Base-by-base conservation (phyloP, 2,888 invertebrate genomes). In the Timema cristinae region DNA sequence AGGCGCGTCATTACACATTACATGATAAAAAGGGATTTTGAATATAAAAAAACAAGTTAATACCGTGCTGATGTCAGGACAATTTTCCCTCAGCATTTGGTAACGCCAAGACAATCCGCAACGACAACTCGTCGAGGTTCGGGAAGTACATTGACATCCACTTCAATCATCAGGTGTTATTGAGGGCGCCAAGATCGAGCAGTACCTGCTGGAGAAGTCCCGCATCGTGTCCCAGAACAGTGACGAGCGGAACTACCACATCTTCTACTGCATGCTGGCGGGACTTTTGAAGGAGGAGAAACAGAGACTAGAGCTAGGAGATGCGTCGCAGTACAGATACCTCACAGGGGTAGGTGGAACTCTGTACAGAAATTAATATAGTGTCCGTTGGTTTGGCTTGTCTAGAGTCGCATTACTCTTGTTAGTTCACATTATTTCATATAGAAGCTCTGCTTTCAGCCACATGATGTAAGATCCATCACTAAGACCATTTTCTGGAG, bases 131-230 rank as follows among this genome's bases (percentile, higher is more conserved):
- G n/a, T n/a, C n/a, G n/a, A n/a, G n/a, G n/a, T n/a, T n/a, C n/a
- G n/a, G n/a, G n/a, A 74, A 97, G 97, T 99, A 98, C 84, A 98
- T 99, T 77, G 98, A 99, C 82, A 98, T 99, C 77, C 97, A 98
- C 82, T 99, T 99, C 83, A 97, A 94, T 83, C 90, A 89, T 75
- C 87, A 89, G 75, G 99, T 8, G 87, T 88, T 0, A 97, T 98
- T 76, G 94, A 95, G 83, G 97, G 97, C 0, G 97, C 97, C 0
- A 90, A 90, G 79, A 97, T 98, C 73, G 95, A 97, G 76, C 97
- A 97, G 80, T 98, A 98, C 83, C 85, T 98, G 66, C 83, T 98
- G 77, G 98, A 98, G 81, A 97, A 97, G 82, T 95, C 96, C 0
- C 86, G 97, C 56, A 92, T 97, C 72, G 95, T 97, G 0, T 90